Evolutionary conservation across 1,140 invertebrate species (phyloP), one percentile per base, ranked within the genome.

Genomic region (Euglossa dilemma): DNA sequence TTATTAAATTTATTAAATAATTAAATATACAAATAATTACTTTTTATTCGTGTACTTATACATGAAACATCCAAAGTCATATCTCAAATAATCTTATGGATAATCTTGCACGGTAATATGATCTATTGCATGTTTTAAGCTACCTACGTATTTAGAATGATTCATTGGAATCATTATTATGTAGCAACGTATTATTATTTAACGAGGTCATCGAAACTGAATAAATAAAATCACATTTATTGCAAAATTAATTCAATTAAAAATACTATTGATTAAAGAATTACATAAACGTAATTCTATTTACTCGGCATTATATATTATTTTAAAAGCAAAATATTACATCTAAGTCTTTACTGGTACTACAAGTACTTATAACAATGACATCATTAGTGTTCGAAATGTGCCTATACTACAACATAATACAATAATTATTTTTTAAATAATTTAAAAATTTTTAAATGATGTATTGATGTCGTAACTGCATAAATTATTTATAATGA

Each of bases 401-500:
- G 2, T 52, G n/a, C 25, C 16, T 54, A 28, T 43, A 56, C 18
- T 6, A 28, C 25, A 25, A 20, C 36, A 36, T 20, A 9, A 20
- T 3, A 12, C 6, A 64, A 64, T 20, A 7, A 43, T 11, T 18
- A 28, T 8, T 8, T 20, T 63, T 8, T 18, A 63, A 63, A 7
- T 8, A 28, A 36, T 28, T 36, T 63, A 36, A 28, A 14, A 18
- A 63, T 14, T 63, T 8, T 18, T 16, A 63, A 28, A 63, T 63
- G 18, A 8, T 9, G 0, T 28, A 28, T 28, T 63, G 0, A 6
- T 61, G 12, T 14, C 25, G 25, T 25, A 61, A 61, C n/a, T 20
- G 11, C 16, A 73, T 74, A 64, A 72, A 47, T 47, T 50, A 25
- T 47, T 83, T 75, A 67, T 25, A 74, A 61, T 64, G n/a, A 75